phyloP scores from a whole-genome alignment of 1,140 invertebrate species.

The Oncopeltus fasciatus region DNA sequence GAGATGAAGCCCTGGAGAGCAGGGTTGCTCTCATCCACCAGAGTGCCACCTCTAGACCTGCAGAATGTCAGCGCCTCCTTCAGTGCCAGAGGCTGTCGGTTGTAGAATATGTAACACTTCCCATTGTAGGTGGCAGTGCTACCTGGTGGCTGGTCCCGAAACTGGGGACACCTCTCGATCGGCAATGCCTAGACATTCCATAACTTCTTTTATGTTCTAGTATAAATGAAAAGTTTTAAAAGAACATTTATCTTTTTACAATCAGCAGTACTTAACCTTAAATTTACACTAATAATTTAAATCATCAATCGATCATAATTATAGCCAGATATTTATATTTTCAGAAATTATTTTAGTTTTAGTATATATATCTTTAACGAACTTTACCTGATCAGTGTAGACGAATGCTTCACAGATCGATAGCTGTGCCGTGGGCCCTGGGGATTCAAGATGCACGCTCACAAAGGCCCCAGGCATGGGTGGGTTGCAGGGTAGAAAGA shows the following conservation, averaged over 20 bases:
- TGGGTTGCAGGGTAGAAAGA: slow-evolving; percentile 84
- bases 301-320: too few species aligned
- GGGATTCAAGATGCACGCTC: slow-evolving; percentile 69
- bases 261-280: too few species aligned
- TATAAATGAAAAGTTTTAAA: too few species aligned
- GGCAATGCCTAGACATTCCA: slow-evolving; percentile 63
- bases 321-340: too few species aligned
- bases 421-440: slow-evolving; percentile 48
- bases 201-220: too few species aligned
- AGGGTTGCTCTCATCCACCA: slow-evolving; percentile 86
- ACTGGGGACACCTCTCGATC: slow-evolving; percentile 83
- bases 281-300: too few species aligned
- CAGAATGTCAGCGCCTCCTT: slow-evolving; percentile 69
- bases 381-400: slow-evolving; percentile 82
- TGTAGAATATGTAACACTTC: slow-evolving; percentile 92
- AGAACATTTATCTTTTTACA: too few species aligned
- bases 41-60: slow-evolving; percentile 57
- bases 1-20: slow-evolving; percentile 86
- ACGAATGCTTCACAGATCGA: slow-evolving; percentile 93
- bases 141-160: slow-evolving; percentile 79
- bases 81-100: slow-evolving; percentile 68
- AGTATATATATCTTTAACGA: too few species aligned
- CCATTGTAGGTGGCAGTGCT: slow-evolving; percentile 87
- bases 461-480: slow-evolving; percentile 91
- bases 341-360: too few species aligned